Evolutionary conservation across 1,140 invertebrate species (phyloP).

Genomic region (Nixonia krombeini): DNA sequence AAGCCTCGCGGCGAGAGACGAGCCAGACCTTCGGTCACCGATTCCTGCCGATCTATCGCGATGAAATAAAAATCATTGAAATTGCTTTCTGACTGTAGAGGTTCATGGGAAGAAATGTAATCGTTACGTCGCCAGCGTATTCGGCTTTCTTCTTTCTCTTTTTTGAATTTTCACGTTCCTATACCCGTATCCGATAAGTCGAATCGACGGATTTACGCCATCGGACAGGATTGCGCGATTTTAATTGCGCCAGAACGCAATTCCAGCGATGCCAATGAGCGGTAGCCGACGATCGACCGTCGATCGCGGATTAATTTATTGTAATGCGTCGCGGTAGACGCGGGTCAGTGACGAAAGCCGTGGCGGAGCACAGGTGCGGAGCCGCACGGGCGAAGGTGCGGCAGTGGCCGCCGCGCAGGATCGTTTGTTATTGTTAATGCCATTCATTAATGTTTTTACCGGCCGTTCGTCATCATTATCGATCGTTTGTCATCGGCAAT

Average conservation of each 20-base stretch:
- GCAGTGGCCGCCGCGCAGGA: conserved; percentile 17
- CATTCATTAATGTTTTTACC: conserved; percentile 41
- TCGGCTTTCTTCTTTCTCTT: too few relatives aligned
- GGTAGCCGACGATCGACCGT: not conserved
- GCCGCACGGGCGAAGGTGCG: conserved; percentile 29
- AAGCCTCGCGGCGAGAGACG: too few relatives aligned
- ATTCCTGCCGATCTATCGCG: conserved; percentile 1
- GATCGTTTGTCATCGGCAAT: conserved; percentile 40
- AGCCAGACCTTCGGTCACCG: not conserved
- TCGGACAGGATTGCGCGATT: too few relatives aligned
- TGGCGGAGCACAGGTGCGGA: conserved; percentile 15
- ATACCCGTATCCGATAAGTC: too few relatives aligned
- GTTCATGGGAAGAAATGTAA: too few relatives aligned
- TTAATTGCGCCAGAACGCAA: conserved; percentile 11
- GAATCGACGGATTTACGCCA: too few relatives aligned
- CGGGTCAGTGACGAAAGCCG: conserved; percentile 12
- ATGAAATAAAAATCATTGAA: not conserved
- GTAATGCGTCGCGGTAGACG: conserved; percentile 11
- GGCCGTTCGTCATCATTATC: conserved; percentile 45
- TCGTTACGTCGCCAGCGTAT: too few relatives aligned
- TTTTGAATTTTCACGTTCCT: too few relatives aligned
- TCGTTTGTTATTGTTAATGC: conserved; percentile 44
- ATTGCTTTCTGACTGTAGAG: too few relatives aligned
- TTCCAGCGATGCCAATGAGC: conserved; percentile 24
- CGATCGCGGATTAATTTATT: conserved; percentile 16